Base-by-base conservation (phyloP, 2,797 vertebrate species). In the Halcyon leucocephala region DNA sequence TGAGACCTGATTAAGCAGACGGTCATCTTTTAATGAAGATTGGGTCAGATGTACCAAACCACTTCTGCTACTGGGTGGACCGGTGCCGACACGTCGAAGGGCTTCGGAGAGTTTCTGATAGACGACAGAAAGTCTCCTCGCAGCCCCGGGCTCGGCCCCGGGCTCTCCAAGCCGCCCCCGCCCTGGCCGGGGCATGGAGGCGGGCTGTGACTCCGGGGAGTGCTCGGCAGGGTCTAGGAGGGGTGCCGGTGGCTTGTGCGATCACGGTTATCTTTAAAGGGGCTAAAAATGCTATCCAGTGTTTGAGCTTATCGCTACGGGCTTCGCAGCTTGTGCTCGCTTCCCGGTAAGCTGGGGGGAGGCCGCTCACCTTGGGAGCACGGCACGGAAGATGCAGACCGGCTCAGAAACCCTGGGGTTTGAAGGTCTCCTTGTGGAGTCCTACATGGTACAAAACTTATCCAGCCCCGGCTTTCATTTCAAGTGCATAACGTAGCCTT, bases 281-380 rank as follows among this genome's bases (percentile, higher is more conserved):
- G 31, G 37, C 10, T 54, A 1, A 31, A 71, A 20, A 12, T 0
- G 46, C 4, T 3, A 9, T 1, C 16, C 29, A 0, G 9, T 0
- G 22, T 12, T 21, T 6, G 16, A 7, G 9, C 10, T 14, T 25
- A 16, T 10, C 5, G 12, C 55, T 19, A 4, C 1, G 46, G 37
- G 33, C 33, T 61, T 13, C 2, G 31, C 31, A 6, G 39, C 7
- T 33, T 26, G 67, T 6, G n/a, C 42, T 9, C 4, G 17, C 52
- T 16, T 42, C 16, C 28, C 28, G 28, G n/a, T 9, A 8, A 6
- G 25, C 39, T 4, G 37, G 25, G 41, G 6, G 6, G 20, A 9
- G 4, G 57, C 28, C 26, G 4, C 35, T 17, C 2, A 18, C 17
- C 4, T 19, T 20, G 28, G n/a, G 46, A 3, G 14, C 14, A 16